Conservation (phyloP, 2,888 invertebrate genomes). For the Dasypogon diadema region DNA sequence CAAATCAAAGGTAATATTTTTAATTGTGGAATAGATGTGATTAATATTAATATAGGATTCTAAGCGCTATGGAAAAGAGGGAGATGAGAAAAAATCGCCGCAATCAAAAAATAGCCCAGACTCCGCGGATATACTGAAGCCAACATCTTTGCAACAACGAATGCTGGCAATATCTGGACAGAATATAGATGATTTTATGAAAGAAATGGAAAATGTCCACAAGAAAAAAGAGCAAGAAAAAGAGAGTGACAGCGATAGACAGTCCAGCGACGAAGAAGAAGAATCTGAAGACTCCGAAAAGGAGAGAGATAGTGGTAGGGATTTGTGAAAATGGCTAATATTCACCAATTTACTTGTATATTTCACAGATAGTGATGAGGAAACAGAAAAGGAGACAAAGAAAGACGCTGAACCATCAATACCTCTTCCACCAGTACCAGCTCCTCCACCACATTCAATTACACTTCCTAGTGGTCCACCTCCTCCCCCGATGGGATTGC, state of each 20-base stretch:
- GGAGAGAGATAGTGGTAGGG: slow-evolving; percentile 53
- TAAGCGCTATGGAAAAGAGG: slow-evolving; percentile 60
- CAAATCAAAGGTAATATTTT: slow-evolving; percentile 66
- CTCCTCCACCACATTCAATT: slow-evolving; percentile 62
- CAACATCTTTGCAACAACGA: slow-evolving; percentile 84
- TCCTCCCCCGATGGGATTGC: slow-evolving; percentile 70
- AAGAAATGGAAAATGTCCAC: slow-evolving; percentile 90
- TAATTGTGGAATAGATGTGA: neutral
- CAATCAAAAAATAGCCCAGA: slow-evolving; percentile 54
- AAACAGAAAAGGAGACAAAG: neutral
- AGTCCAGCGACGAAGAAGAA: slow-evolving; percentile 52
- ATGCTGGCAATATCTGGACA: slow-evolving; percentile 92
- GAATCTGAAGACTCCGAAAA: slow-evolving; percentile 58
- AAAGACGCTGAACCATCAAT: slow-evolving; percentile 49
- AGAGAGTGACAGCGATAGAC: slow-evolving; percentile 61
- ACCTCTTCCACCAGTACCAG: slow-evolving; percentile 60
- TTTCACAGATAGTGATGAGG: slow-evolving; percentile 38
- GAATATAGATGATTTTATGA: slow-evolving; percentile 92
- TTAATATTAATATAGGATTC: slow-evolving; percentile 36
- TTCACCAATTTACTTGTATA: neutral
- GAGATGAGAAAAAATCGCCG: slow-evolving; percentile 59
- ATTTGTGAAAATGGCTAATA: neutral
- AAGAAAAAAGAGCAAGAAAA: slow-evolving; percentile 78
- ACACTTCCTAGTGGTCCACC: slow-evolving; percentile 69
- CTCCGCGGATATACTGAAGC: slow-evolving; percentile 69